Conservation (phyloP, 2,888 invertebrate species). For the Lasius platythorax region DNA sequence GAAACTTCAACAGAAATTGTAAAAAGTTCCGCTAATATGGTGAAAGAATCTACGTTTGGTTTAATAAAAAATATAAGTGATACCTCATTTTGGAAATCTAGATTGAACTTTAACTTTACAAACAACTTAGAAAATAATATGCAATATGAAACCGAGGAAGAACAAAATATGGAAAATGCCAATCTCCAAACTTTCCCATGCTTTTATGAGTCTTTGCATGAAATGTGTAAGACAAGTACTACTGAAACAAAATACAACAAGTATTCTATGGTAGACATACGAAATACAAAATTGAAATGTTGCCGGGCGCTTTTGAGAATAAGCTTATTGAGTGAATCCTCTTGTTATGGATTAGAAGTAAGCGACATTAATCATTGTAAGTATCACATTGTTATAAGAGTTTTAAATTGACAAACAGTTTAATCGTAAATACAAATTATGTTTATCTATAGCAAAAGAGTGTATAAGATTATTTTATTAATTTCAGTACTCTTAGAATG, state of each 20-base stretch:
- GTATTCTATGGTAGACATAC: slow-evolving; percentile 82
- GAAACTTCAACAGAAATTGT: slow-evolving; percentile 86
- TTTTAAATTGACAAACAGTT: slow-evolving; percentile 36
- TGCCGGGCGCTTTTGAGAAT: slow-evolving; percentile 84
- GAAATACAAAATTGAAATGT: slow-evolving; percentile 82
- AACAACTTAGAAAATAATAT: slow-evolving; percentile 68
- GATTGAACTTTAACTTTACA: slow-evolving; percentile 77
- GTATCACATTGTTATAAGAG: slow-evolving; percentile 56
- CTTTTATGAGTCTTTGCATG: slow-evolving; percentile 84
- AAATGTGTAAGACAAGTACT: slow-evolving; percentile 80
- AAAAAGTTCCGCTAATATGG: slow-evolving; percentile 83
- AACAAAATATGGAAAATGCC: slow-evolving; percentile 51
- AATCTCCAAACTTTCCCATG: slow-evolving; percentile 83
- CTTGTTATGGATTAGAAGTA: slow-evolving; percentile 81
- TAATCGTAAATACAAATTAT: background rate
- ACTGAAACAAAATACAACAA: slow-evolving; percentile 83
- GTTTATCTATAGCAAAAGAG: slow-evolving; percentile 43
- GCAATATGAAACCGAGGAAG: slow-evolving; percentile 61
- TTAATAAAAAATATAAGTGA: slow-evolving; percentile 84
- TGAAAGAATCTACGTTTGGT: slow-evolving; percentile 84
- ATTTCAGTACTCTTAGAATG: slow-evolving; percentile 86
- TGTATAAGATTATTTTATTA: slow-evolving; percentile 37
- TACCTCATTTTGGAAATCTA: slow-evolving; percentile 84
- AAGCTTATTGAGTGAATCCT: slow-evolving; percentile 84
- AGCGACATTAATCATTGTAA: slow-evolving; percentile 83